phyloP scores from a whole-genome alignment of 92 coral and sea anemone genomes.

The Galaxea fascicularis region DNA sequence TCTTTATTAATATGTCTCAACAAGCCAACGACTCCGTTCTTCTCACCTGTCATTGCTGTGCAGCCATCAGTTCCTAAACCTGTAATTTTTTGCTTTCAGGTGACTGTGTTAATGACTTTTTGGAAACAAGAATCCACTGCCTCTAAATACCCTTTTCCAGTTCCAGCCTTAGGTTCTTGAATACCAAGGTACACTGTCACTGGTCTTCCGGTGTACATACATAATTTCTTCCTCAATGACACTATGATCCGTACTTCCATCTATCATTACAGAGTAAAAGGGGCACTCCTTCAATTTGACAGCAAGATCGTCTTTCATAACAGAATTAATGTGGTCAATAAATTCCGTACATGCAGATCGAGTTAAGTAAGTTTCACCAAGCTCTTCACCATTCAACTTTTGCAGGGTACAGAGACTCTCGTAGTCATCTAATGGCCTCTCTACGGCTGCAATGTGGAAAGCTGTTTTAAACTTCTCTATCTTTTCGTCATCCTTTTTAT shows the following conservation, averaged over 20 bases:
- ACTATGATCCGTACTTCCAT: conserved; percentile 35
- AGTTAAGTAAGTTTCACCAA: conserved; percentile 39
- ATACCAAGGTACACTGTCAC: conserved; percentile 7
- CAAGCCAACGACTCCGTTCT: conserved; percentile 29
- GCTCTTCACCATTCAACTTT: conserved; percentile 47
- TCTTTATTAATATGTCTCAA: conserved; percentile 7
- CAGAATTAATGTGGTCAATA: conserved; percentile 30
- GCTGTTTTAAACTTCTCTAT: conserved; percentile 44
- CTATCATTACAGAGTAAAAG: conserved; percentile 11
- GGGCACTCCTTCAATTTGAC: background rate
- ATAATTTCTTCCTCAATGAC: conserved; percentile 23
- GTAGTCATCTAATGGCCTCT: conserved; percentile 51
- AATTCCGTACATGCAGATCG: conserved; percentile 25
- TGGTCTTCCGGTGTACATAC: conserved; percentile 13
- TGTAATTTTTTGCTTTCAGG: conserved; percentile 21
- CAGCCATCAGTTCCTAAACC: conserved; percentile 34
- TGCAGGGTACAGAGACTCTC: conserved; percentile 52
- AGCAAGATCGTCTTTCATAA: conserved; percentile 16
- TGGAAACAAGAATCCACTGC: conserved; percentile 20
- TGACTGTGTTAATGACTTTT: conserved; percentile 12
- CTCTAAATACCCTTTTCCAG: conserved; percentile 18
- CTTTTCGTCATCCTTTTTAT: conserved; percentile 42
- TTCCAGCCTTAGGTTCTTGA: conserved; percentile 29
- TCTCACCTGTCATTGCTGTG: conserved; percentile 35
- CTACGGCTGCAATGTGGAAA: conserved; percentile 38